A percentile compares a stretch with the other conserved stretches of the same genome.
Conservation (phyloP, 2,888 invertebrate genomes). For the Cantharis flavilabris region DNA sequence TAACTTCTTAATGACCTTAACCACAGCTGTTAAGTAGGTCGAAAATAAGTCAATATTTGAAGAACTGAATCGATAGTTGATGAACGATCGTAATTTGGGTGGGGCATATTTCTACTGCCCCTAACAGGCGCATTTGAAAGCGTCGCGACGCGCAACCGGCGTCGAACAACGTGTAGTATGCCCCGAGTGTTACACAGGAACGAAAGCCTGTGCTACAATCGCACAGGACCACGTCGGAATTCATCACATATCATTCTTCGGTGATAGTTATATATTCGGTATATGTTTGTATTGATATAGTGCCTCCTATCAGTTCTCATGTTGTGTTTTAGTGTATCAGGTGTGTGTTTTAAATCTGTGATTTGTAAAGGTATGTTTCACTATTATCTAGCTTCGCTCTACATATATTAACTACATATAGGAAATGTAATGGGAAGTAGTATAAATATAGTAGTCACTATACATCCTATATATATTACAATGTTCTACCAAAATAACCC, state of each 20-base stretch:
- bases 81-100: slow-evolving; percentile 29
- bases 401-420: background rate
- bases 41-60: slow-evolving; percentile 36
- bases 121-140: slow-evolving; percentile 36
- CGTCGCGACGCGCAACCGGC: slow-evolving; percentile 42
- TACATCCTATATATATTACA: no score
- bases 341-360: slow-evolving; percentile 33
- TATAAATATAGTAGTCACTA: background rate
- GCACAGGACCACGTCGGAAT: slow-evolving; percentile 40
- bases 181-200: slow-evolving; percentile 45
- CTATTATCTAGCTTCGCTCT: background rate
- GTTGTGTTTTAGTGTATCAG: slow-evolving; percentile 36
- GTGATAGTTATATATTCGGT: slow-evolving; percentile 38
- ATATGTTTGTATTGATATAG: slow-evolving; percentile 43
- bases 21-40: slow-evolving; percentile 10
- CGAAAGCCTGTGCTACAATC: slow-evolving; percentile 43
- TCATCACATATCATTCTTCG: slow-evolving; percentile 45
- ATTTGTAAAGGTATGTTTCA: slow-evolving; percentile 33
- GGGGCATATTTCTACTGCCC: slow-evolving; percentile 35
- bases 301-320: slow-evolving; percentile 41
- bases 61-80: slow-evolving; percentile 36
- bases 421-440: background rate
- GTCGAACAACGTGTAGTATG: slow-evolving; percentile 49
- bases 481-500: background rate
- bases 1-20: slow-evolving; percentile 1